Conservation (phyloP, 2,888 invertebrate species). For the Pherbina coryleti region DNA sequence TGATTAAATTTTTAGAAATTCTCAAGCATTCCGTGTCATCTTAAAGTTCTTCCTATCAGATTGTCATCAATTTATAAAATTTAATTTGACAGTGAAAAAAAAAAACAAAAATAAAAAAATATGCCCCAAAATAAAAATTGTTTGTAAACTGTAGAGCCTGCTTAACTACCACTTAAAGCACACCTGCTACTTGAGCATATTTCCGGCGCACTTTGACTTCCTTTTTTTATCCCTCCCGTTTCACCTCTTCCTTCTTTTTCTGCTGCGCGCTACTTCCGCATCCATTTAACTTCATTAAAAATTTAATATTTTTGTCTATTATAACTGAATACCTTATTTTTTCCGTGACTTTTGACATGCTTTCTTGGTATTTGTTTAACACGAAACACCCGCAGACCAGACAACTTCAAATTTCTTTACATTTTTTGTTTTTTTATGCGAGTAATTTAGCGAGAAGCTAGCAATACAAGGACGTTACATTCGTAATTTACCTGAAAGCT, state of each 20-base stretch:
- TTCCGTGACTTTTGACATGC: background rate
- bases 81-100: too few relatives aligned
- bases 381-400: conserved; percentile 26
- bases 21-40: too few relatives aligned
- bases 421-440: too few relatives aligned
- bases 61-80: too few relatives aligned
- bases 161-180: conserved; percentile 52
- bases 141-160: background rate
- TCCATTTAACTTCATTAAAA: conserved; percentile 68
- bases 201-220: conserved; percentile 8
- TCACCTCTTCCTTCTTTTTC: background rate
- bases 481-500: background rate
- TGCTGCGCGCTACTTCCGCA: conserved; percentile 56
- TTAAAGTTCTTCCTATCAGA: too few relatives aligned
- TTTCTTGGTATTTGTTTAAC: background rate
- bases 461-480: too few relatives aligned
- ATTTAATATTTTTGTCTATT: conserved; percentile 63
- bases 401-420: background rate
- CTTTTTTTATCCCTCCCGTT: background rate
- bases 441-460: too few relatives aligned
- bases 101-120: too few relatives aligned
- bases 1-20: too few relatives aligned
- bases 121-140: too few relatives aligned
- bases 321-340: conserved; percentile 27
- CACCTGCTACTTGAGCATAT: conserved; percentile 52